Evolutionary conservation across 2,888 invertebrate genomes (phyloP).

Genomic region (Panzeria rudis): DNA sequence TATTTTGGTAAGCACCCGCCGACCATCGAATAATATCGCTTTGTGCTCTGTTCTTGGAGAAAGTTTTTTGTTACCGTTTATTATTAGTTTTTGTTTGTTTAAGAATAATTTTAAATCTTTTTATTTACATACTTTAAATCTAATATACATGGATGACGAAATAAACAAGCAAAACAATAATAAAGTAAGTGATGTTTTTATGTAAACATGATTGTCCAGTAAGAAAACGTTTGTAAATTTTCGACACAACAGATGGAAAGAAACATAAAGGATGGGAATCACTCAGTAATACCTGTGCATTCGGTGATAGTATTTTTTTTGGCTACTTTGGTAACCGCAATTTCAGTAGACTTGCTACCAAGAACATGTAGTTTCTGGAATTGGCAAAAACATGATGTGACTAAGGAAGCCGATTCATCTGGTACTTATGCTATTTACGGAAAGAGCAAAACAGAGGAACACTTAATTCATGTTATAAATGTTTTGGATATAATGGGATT

Average conservation of each 20-base stretch:
- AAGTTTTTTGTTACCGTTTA: too few species aligned
- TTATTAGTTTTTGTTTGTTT: too few species aligned
- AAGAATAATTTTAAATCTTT: background rate
- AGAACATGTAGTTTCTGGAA: conserved; percentile 53
- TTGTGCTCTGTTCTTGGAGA: too few species aligned
- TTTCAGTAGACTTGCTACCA: conserved; percentile 76
- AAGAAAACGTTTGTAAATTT: background rate
- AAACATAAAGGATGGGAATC: conserved; percentile 12
- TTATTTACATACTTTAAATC: background rate
- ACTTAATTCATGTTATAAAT: conserved; percentile 89
- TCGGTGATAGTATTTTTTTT: conserved; percentile 76
- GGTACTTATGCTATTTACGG: conserved; percentile 87
- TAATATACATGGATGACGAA: conserved; percentile 48
- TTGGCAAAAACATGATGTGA: conserved; percentile 15
- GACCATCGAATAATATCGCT: too few species aligned
- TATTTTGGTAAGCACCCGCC: too few species aligned
- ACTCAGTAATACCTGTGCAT: conserved; percentile 74
- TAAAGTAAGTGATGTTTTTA: conserved; percentile 5
- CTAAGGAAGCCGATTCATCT: conserved; percentile 35
- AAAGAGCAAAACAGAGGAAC: conserved; percentile 85
- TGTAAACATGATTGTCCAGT: background rate
- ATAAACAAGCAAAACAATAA: background rate
- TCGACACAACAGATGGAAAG: conserved; percentile 12
- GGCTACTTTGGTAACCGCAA: conserved; percentile 75
- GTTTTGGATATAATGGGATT: conserved; percentile 92